A percentile compares a stretch with the other conserved stretches of the same genome.
Conservation (phyloP, 1,140 invertebrate genomes). For the Scaptodrosophila lebanonensis region DNA sequence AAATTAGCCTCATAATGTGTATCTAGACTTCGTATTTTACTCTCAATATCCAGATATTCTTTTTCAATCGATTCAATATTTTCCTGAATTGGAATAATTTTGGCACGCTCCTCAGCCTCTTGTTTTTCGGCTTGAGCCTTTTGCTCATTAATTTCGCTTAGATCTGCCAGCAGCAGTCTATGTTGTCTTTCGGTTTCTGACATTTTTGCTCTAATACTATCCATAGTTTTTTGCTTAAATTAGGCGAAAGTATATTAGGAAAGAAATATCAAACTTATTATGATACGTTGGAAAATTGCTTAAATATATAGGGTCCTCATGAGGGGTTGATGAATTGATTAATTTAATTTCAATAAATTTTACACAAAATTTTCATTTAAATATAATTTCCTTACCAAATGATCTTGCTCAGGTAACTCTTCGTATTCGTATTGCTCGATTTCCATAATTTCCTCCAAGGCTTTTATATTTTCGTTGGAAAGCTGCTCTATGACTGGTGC, state of each 20-base stretch:
- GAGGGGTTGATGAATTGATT: constrained; percentile 19
- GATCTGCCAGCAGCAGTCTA: constrained; percentile 17
- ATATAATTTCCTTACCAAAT: constrained; percentile 19
- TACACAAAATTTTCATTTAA: background rate
- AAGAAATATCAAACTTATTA: no score
- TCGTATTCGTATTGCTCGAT: constrained; percentile 51
- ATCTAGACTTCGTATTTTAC: constrained; percentile 41
- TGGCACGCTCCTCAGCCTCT: constrained; percentile 10
- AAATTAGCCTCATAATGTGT: constrained; percentile 42
- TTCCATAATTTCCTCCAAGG: constrained; percentile 52
- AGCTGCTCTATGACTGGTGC: constrained; percentile 23
- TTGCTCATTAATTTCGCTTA: constrained; percentile 16
- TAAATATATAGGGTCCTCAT: no score
- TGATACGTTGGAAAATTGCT: no score
- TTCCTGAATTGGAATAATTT: constrained; percentile 11
- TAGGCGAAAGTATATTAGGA: no score
- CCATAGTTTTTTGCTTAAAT: no score
- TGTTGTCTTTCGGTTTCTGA: constrained; percentile 27
- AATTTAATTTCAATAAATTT: constrained; percentile 20
- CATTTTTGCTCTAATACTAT: no score
- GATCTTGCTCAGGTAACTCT: constrained; percentile 44
- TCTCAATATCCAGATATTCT: constrained; percentile 18
- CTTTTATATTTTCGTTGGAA: constrained; percentile 27
- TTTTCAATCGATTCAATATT: constrained; percentile 23
- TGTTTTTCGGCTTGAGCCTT: constrained; percentile 2